These are phyloP conservation scores for Alviniconcha marisindica DNA, from an alignment of 1,140 invertebrate genomes.

Conservation along the genomic window DNA sequence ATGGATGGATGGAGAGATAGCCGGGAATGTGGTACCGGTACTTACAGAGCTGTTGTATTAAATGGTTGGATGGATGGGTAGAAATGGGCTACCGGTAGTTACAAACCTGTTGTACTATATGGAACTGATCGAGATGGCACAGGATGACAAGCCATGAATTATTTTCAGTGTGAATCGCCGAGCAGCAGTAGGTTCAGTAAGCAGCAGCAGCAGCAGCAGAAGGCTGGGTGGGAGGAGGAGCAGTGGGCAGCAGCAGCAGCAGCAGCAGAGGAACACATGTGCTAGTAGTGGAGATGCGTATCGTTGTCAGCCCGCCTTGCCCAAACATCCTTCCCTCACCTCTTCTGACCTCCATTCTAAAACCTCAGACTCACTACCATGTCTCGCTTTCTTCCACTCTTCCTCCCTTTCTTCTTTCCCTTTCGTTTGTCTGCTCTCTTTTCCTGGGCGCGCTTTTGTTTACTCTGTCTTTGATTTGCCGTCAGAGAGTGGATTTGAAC, in stretches of 20 bases:
- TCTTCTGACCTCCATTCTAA: neutral
- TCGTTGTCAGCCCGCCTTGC: neutral
- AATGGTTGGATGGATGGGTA: no score
- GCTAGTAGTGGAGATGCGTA: neutral
- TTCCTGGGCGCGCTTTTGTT: neutral
- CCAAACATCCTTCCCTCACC: constrained; percentile 16
- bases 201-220: no score
- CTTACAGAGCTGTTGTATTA: no score
- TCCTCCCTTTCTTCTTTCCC: neutral
- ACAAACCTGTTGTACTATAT: no score
- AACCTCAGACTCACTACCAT: neutral
- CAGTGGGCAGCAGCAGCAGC: neutral
- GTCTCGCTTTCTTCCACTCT: neutral
- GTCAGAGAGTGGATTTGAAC: neutral
- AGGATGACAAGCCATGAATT: no score
- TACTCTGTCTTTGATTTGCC: constrained; percentile 7
- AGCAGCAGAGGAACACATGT: neutral
- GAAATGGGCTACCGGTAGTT: no score
- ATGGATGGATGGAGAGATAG: no score
- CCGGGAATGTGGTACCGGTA: no score
- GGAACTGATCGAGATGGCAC: no score
- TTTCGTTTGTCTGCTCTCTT: neutral
- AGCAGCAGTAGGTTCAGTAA: no score
- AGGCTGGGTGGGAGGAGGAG: no score
- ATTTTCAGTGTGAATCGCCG: no score